These are phyloP conservation scores for Oscheius sp. DNA, from an alignment of 1,140 invertebrate species.

Conservation along the genomic window DNA sequence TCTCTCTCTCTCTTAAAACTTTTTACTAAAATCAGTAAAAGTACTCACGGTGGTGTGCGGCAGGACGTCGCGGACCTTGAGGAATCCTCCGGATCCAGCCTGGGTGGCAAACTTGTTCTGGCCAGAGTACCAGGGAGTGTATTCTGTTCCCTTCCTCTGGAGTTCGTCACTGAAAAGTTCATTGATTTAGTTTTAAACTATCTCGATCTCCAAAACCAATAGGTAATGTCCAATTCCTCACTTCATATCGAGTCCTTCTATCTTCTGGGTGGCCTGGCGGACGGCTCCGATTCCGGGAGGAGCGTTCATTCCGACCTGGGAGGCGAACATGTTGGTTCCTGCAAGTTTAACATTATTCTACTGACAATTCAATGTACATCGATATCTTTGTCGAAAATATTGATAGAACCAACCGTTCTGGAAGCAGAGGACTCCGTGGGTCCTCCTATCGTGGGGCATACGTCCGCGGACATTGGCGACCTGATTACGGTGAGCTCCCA, in stretches of 20 bases:
- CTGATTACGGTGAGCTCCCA: slow-evolving; percentile 59
- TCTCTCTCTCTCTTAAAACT: background rate
- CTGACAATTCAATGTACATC: too few relatives aligned
- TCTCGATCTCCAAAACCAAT: background rate
- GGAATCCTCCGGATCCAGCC: slow-evolving; percentile 57
- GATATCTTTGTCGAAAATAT: background rate
- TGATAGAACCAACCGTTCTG: slow-evolving; percentile 70
- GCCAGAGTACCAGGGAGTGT: slow-evolving; percentile 60
- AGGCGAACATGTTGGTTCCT: slow-evolving; percentile 82
- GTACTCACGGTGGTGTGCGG: slow-evolving; percentile 52
- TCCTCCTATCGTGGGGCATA: slow-evolving; percentile 58
- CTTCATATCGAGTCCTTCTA: slow-evolving; percentile 44
- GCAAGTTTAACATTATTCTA: background rate
- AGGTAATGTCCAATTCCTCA: background rate
- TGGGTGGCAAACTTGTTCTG: slow-evolving; percentile 61
- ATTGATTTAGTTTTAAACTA: background rate
- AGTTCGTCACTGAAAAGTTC: slow-evolving; percentile 52
- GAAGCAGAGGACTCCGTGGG: slow-evolving; percentile 58
- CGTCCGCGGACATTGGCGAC: slow-evolving; percentile 60
- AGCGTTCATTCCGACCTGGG: slow-evolving; percentile 76
- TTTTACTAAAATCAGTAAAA: background rate
- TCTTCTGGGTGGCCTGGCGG: slow-evolving; percentile 57
- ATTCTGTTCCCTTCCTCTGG: slow-evolving; percentile 53
- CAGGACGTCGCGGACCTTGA: slow-evolving; percentile 60
- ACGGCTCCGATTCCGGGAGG: slow-evolving; percentile 56